phyloP scores from a whole-genome alignment of 2,797 vertebrate genomes.

The Chiloscyllium punctatum region DNA sequence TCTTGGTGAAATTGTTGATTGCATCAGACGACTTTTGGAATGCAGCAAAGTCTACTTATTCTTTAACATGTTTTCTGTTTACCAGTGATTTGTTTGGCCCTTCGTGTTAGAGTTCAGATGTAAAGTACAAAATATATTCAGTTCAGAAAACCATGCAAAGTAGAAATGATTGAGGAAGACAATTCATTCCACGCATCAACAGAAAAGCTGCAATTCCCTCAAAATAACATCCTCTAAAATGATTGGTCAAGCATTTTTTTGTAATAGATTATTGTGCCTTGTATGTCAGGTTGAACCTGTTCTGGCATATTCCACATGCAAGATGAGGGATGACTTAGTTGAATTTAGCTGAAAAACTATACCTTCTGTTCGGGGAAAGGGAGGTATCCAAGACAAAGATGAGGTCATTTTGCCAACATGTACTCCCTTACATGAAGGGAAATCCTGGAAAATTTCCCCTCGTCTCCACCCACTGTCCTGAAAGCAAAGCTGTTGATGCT shows the following conservation, averaged over 20 bases:
- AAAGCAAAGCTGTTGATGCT: too few species aligned
- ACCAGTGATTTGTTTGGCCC: not conserved
- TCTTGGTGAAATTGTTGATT: constrained; percentile 5
- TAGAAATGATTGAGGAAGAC: not conserved
- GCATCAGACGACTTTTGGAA: not conserved
- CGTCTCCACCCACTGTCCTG: too few species aligned
- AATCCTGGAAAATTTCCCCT: too few species aligned
- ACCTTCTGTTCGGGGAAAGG: too few species aligned
- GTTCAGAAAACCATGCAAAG: not conserved
- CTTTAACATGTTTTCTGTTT: not conserved
- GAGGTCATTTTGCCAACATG: too few species aligned
- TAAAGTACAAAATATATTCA: not conserved
- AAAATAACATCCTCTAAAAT: not conserved
- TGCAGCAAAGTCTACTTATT: not conserved
- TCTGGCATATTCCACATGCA: not conserved
- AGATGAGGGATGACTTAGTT: too few species aligned
- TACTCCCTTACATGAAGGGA: too few species aligned
- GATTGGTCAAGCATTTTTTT: not conserved
- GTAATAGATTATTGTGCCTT: not conserved
- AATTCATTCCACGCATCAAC: not conserved
- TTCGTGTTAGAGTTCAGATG: not conserved
- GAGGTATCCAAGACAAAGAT: too few species aligned
- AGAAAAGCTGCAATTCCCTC: not conserved
- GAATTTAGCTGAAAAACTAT: too few species aligned
- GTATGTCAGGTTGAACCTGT: not conserved